A percentile compares a stretch with the other conserved stretches of the same genome.
These are phyloP conservation scores for Phyllotis vaccarum DNA, from an alignment of 2,797 vertebrate genomes.

Conservation along the genomic window DNA sequence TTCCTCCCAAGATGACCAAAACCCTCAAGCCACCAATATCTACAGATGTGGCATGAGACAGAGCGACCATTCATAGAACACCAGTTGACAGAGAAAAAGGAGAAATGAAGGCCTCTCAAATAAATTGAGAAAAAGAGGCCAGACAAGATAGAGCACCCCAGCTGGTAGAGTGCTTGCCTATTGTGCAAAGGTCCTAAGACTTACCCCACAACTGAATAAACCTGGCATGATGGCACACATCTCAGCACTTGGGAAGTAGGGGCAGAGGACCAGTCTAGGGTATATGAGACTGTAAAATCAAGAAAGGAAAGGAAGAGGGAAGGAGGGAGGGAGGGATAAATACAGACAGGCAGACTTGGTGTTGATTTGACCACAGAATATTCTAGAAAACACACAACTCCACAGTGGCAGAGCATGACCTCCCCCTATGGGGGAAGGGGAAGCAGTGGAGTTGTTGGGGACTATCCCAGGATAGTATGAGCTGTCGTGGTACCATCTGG, in stretches of 20 bases:
- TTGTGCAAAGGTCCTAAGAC: neutral
- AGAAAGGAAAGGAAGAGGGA: neutral
- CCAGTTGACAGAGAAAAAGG: neutral
- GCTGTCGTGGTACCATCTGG: neutral
- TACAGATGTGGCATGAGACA: neutral
- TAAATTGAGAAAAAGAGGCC: neutral
- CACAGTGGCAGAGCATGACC: neutral
- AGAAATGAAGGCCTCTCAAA: neutral
- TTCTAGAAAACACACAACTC: neutral
- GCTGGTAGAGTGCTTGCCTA: neutral
- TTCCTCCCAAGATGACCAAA: neutral
- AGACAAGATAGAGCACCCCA: neutral
- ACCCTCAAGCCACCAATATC: neutral
- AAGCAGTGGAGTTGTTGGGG: neutral
- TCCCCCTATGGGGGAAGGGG: neutral
- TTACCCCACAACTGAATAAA: neutral
- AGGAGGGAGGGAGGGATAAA: fast-evolving
- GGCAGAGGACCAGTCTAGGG: neutral
- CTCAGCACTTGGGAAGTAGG: neutral
- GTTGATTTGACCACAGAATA: neutral
- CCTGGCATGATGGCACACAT: neutral
- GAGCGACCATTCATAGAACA: too few species aligned
- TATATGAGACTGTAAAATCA: neutral
- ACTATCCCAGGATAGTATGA: neutral
- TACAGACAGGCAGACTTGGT: neutral